phyloP scores from a whole-genome alignment of 2,797 vertebrate genomes.

The Steatocranus sp. region DNA sequence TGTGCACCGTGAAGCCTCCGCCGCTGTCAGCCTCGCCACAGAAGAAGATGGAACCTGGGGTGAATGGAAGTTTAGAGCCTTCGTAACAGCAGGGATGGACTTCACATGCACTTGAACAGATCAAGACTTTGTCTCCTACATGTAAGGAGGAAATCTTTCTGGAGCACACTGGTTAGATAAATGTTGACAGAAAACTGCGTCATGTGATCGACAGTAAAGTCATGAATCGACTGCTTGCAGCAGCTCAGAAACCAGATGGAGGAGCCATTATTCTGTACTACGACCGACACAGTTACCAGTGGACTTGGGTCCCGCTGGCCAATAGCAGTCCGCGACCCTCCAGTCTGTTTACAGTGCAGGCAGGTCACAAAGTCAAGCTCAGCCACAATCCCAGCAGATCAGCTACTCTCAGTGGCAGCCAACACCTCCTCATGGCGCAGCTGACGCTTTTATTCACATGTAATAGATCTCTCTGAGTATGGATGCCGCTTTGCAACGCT shows the following conservation, averaged over 20 bases:
- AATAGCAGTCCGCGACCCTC: neutral
- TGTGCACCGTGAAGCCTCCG: conserved; percentile 79
- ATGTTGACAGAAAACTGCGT: neutral
- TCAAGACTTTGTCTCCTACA: neutral
- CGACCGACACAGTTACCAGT: neutral
- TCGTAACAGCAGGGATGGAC: neutral
- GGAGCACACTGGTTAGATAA: neutral
- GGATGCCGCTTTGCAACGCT: neutral
- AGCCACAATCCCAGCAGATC: neutral
- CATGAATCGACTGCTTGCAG: neutral
- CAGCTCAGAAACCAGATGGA: neutral
- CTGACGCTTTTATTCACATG: neutral
- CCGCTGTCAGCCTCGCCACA: conserved; percentile 22
- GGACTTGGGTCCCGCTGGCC: neutral
- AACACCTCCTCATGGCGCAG: neutral
- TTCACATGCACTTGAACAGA: neutral
- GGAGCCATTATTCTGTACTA: neutral
- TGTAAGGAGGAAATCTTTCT: accelerated
- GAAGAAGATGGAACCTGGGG: conserved; percentile 60
- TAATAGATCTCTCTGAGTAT: neutral
- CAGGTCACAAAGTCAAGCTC: neutral
- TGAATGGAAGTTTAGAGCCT: conserved; percentile 15
- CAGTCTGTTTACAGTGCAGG: neutral
- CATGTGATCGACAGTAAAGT: neutral
- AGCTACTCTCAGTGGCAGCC: neutral